phyloP scores from a whole-genome alignment of 2,113 vertebrate species.

The Corythaixoides concolor region DNA sequence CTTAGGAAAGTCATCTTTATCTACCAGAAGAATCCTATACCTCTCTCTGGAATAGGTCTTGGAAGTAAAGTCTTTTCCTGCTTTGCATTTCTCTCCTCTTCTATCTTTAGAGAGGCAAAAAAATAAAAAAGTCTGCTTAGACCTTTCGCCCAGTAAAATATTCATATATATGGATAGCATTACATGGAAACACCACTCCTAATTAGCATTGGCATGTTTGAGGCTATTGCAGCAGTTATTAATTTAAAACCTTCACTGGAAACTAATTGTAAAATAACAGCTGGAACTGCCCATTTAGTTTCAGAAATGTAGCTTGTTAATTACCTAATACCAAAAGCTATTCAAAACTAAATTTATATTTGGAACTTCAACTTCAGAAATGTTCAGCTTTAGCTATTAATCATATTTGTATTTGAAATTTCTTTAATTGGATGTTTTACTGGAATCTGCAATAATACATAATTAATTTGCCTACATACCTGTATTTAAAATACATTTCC shows the following conservation, averaged over 20 bases:
- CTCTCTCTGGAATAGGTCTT: not conserved
- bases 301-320: constrained; percentile 45
- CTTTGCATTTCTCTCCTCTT: not conserved
- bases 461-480: not conserved
- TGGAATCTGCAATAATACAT: not conserved
- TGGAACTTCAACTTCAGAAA: not conserved
- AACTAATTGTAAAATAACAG: constrained; percentile 64
- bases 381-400: not conserved
- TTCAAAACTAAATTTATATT: constrained; percentile 35
- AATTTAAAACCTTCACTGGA: constrained; percentile 54
- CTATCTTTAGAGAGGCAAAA: not conserved
- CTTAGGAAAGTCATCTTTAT: not conserved
- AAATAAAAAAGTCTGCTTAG: not conserved
- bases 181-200: constrained; percentile 36
- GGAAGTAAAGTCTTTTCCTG: not conserved
- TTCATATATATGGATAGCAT: constrained; percentile 30
- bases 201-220: constrained; percentile 50
- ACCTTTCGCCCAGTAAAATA: constrained; percentile 18
- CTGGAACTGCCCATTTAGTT: constrained; percentile 52
- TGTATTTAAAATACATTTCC: not conserved
- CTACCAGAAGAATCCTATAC: not conserved
- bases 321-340: constrained; percentile 51
- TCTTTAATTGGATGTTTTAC: not conserved
- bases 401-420: not conserved
- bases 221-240: constrained; percentile 56